Evolutionary conservation across 2,797 vertebrate genomes (phyloP).

Genomic region (Graptemys geographica): DNA sequence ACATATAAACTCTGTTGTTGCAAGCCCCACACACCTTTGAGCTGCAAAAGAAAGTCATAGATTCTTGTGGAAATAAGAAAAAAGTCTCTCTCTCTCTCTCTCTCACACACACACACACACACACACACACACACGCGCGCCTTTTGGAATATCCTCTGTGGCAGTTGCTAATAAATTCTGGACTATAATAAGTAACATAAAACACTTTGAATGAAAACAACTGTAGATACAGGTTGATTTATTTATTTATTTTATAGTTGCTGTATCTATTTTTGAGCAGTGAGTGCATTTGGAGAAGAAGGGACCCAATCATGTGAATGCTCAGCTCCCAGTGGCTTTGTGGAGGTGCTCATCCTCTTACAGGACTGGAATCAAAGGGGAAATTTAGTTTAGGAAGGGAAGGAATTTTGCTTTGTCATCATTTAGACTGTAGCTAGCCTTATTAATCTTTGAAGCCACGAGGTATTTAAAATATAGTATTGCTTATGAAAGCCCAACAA

Average conservation of each 20-base stretch:
- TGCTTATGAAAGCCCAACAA: background rate
- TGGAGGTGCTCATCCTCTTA: background rate
- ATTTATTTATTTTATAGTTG: background rate
- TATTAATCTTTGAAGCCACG: background rate
- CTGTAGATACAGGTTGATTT: background rate
- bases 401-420: background rate
- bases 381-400: background rate
- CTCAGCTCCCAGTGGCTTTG: background rate
- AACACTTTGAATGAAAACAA: background rate
- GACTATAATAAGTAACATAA: background rate
- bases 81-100: no score
- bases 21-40: background rate
- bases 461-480: background rate
- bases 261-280: background rate
- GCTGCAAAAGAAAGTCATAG: background rate
- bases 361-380: background rate
- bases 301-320: background rate
- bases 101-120: no score
- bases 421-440: background rate
- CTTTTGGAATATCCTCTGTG: background rate
- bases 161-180: background rate
- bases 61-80: background rate
- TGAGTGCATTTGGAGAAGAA: background rate
- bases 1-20: background rate
- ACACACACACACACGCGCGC: no score